Percentiles rank a stretch among this genome's conserved stretches.
phyloP scores from a whole-genome alignment of 2,797 vertebrate genomes.

The Oophaga sylvatica region DNA sequence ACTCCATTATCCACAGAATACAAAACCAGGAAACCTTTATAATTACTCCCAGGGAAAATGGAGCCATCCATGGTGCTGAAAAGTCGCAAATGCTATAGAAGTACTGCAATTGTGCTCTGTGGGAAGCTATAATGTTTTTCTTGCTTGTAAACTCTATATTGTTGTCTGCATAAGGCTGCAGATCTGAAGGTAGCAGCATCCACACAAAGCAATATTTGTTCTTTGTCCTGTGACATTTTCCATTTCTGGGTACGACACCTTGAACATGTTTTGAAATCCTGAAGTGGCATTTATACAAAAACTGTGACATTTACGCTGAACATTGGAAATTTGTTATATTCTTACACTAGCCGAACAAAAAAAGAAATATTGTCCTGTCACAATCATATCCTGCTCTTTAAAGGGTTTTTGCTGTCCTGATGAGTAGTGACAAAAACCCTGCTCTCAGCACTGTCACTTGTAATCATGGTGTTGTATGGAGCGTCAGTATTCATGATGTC shows the following conservation, averaged over 20 bases:
- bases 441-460: no score
- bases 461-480: no score
- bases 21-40: neutral
- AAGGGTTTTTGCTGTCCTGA: neutral
- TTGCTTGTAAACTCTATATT: neutral
- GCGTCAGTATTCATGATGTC: no score
- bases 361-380: neutral
- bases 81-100: no score
- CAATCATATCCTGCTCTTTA: neutral
- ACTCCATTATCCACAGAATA: neutral
- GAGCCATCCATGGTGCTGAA: slow-evolving; percentile 39
- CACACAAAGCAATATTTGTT: slow-evolving; percentile 1
- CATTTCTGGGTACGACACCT: neutral
- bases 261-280: neutral
- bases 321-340: neutral
- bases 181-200: neutral
- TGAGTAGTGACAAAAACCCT: no score
- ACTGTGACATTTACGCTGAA: neutral
- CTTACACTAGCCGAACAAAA: neutral
- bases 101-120: neutral
- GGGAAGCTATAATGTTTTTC: neutral
- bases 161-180: neutral
- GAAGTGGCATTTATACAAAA: neutral
- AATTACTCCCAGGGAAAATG: neutral
- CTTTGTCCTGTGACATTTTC: neutral